Conservation (phyloP, 2,797 vertebrate genomes). For the Rhinogobio ventralis region DNA sequence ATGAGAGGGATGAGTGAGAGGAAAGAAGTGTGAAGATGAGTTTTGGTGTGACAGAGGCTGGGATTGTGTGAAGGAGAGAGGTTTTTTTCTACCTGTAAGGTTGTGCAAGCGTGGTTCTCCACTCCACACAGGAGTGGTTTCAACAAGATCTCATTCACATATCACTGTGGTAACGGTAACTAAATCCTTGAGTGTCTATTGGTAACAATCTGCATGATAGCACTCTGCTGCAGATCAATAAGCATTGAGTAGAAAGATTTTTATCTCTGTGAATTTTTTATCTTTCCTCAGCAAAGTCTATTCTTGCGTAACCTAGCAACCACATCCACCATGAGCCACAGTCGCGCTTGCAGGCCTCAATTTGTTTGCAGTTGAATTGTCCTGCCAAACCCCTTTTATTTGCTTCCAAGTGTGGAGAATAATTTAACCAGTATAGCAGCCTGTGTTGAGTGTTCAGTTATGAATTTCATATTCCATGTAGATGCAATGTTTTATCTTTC, state of each 20-base stretch:
- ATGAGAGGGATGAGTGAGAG: neutral
- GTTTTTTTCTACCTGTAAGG: conserved; percentile 14
- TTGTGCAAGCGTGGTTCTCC: conserved; percentile 22
- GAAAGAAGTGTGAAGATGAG: conserved; percentile 1
- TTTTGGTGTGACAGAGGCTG: neutral
- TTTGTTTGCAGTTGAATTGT: conserved; percentile 54
- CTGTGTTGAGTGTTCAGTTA: neutral
- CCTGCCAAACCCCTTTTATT: conserved; percentile 46
- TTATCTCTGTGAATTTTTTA: conserved; percentile 46
- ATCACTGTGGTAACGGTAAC: neutral
- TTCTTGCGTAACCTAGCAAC: conserved; percentile 63
- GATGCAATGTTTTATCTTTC: neutral
- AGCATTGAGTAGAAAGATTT: conserved; percentile 31
- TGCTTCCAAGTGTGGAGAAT: conserved; percentile 26
- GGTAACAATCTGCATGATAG: conserved; percentile 51
- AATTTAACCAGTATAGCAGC: conserved; percentile 36
- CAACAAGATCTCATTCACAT: conserved; percentile 26
- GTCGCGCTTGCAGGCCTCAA: conserved; percentile 46
- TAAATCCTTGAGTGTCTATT: conserved; percentile 43
- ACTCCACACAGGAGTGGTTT: conserved; percentile 26
- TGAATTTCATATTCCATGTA: neutral
- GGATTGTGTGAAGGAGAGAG: conserved; percentile 3
- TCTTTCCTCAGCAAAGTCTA: conserved; percentile 38
- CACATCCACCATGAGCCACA: conserved; percentile 39
- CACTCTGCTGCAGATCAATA: conserved; percentile 57